A percentile compares a stretch with the other conserved stretches of the same genome.
Conservation (phyloP, 2,113 vertebrate genomes). For the Noctilio leporinus region DNA sequence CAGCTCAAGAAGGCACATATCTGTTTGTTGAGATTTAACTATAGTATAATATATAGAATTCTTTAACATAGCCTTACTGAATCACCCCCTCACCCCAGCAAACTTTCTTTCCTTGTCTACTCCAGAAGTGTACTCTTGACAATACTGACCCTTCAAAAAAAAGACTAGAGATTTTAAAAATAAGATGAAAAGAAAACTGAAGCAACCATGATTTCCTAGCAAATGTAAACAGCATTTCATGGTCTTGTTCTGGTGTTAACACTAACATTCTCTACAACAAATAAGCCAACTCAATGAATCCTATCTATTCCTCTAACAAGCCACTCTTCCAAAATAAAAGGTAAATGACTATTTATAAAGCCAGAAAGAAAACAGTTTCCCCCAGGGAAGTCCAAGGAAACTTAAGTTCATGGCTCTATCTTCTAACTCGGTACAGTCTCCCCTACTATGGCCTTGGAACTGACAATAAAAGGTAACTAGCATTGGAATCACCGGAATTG, state of each 20-base stretch:
- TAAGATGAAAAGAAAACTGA: background rate
- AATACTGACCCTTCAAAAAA: background rate
- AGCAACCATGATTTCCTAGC: background rate
- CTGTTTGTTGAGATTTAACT: background rate
- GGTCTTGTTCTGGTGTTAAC: background rate
- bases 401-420: background rate
- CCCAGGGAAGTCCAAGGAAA: background rate
- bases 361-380: background rate
- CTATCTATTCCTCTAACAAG: background rate
- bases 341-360: background rate
- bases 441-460: background rate
- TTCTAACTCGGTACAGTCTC: background rate
- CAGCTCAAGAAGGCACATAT: background rate
- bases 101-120: background rate
- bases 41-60: background rate
- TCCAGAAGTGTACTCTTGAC: background rate
- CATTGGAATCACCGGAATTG: background rate
- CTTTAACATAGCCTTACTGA: background rate
- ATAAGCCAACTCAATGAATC: background rate
- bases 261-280: background rate
- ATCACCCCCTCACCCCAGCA: background rate
- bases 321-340: background rate
- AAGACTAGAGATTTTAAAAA: background rate
- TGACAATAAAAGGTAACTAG: background rate
- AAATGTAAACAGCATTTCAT: background rate